These are phyloP conservation scores for Zeugodacus cucurbitae DNA, from an alignment of 1,140 invertebrate genomes.

Conservation along the genomic window DNA sequence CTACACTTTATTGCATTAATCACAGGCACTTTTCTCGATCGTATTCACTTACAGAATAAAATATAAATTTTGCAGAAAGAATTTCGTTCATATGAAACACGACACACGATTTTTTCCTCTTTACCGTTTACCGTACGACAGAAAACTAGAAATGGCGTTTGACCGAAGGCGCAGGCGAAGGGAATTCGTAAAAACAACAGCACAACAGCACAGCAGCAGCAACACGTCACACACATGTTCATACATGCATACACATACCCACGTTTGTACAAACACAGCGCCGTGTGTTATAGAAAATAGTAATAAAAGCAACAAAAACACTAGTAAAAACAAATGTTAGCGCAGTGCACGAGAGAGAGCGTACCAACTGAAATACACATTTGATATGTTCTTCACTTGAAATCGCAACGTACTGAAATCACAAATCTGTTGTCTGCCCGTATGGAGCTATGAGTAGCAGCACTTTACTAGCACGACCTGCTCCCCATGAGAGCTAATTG, in stretches of 20 bases:
- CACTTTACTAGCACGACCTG: neutral
- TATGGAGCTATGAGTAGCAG: neutral
- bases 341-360: neutral
- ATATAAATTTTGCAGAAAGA: neutral
- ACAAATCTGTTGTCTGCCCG: neutral
- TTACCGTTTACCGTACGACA: neutral
- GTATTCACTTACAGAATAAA: neutral
- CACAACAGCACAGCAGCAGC: neutral
- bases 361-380: neutral
- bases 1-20: neutral
- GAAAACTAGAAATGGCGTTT: constrained; percentile 37
- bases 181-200: constrained; percentile 29
- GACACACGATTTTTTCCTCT: neutral
- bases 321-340: constrained; percentile 6
- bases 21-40: neutral
- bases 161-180: constrained; percentile 28
- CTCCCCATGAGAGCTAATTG: neutral
- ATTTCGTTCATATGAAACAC: neutral
- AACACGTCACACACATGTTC: neutral
- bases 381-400: constrained; percentile 2
- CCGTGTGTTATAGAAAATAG: neutral
- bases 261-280: neutral
- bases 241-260: neutral
- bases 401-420: constrained; percentile 21
- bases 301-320: neutral